Evolutionary conservation across 2,797 vertebrate genomes (phyloP).

Genomic region (Peromyscus melanophrys): DNA sequence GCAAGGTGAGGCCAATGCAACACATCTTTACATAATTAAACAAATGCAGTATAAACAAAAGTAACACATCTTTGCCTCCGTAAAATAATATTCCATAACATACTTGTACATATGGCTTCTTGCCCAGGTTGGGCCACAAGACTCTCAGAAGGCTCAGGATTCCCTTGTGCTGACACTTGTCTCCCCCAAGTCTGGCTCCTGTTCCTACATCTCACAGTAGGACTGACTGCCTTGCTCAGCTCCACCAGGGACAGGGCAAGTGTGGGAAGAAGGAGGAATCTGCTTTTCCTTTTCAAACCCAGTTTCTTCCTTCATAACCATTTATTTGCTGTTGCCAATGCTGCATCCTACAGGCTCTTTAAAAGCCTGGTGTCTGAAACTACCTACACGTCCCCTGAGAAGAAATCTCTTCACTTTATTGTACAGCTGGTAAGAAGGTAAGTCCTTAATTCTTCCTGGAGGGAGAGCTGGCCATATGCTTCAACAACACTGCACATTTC

Average conservation of each 20-base stretch:
- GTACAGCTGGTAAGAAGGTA: neutral
- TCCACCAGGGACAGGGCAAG: neutral
- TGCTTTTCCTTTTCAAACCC: neutral
- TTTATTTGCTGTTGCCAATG: neutral
- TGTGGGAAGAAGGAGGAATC: neutral
- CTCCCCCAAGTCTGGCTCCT: neutral
- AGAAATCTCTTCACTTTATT: neutral
- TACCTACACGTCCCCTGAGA: neutral
- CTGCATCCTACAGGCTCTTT: neutral
- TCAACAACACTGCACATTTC: neutral
- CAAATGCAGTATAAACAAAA: neutral
- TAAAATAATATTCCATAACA: neutral
- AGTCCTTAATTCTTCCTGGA: neutral
- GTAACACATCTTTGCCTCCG: neutral
- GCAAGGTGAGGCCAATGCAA: neutral
- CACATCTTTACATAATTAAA: neutral
- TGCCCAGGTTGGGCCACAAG: neutral
- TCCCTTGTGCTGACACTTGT: neutral
- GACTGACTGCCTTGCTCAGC: neutral
- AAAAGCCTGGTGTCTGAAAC: neutral
- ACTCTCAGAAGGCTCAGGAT: neutral
- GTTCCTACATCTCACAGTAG: rapidly evolving
- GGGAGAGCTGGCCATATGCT: neutral
- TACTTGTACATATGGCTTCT: neutral
- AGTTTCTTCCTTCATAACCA: neutral